These are phyloP conservation scores for Catamblyrhynchus diadema DNA, from an alignment of 2,797 vertebrate genomes.

Conservation along the genomic window DNA sequence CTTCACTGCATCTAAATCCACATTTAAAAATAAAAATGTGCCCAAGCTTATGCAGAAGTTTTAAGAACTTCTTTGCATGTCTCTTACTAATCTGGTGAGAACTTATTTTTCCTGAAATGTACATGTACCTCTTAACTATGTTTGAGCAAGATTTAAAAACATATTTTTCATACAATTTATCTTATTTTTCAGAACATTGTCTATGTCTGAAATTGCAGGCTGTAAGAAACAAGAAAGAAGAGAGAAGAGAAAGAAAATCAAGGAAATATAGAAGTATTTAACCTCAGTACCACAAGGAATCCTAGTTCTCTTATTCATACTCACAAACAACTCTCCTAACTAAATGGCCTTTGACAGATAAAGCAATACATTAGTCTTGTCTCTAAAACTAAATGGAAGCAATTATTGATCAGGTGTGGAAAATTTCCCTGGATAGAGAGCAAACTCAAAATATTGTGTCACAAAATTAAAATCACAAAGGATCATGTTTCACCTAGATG, in stretches of 20 bases:
- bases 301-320: not conserved
- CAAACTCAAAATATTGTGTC: not conserved
- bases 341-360: not conserved
- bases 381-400: not conserved
- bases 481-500: not conserved
- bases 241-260: not conserved
- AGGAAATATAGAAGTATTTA: not conserved
- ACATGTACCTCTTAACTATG: not conserved
- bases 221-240: not conserved
- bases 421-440: not conserved
- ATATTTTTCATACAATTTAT: not conserved
- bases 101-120: not conserved
- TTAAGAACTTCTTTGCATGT: not conserved
- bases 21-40: not conserved
- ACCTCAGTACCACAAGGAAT: not conserved
- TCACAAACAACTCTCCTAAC: not conserved
- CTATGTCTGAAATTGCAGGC: not conserved
- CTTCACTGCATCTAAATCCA: not conserved
- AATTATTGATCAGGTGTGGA: not conserved
- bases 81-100: not conserved
- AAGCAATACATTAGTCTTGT: not conserved
- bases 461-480: conserved; percentile 15
- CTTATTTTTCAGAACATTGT: not conserved
- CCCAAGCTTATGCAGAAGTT: not conserved
- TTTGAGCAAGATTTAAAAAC: not conserved